Base-by-base conservation (phyloP, 92 coral and sea anemone genomes). In the Siderastrea radians region DNA sequence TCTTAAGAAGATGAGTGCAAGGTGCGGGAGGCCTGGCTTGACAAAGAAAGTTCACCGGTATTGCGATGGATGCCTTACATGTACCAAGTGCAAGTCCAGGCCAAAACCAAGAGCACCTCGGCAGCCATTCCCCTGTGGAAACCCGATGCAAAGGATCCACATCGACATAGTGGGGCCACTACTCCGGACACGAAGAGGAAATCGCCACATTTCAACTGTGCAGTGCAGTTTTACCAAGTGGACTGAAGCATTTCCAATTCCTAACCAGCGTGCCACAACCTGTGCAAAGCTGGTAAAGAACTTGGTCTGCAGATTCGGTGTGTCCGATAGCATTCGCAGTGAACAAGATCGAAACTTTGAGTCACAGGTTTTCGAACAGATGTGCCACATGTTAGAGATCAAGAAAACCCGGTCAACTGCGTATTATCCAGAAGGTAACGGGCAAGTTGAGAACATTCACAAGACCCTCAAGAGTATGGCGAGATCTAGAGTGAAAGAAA, bases 401-500 rank as follows among this genome's bases (percentile, higher is more conserved):
- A 12, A 65, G 19, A 81, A 81, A 51, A 60, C 73, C 6, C 14
- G 74, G 51, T 65, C 85, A 44, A 81, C 85, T 0, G 77, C 84
- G 8, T 64, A 48, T 14, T 46, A 6, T 11, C 69, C 46, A n/a
- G 13, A 81, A 62, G 84, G 94, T 2, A 86, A 91, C 67, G 94
- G 91, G 6, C 88, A 91, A 63, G 58, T 87, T 1, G 89, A 88
- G 82, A 92, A 92, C 68, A 64, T 84, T 10, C 87, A 92, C 60
- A 58, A 80, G 12, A 88, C 92, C 49, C 65, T 92, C 48, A 92
- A 89, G 87, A 85, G 88, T 60, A 71, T 92, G 80, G 83, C 89
- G 60, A 92, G 80, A 78, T 72, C 93, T 64, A 66, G 75, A 58
- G 80, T 88, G n/a, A 92, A 74, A 48, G 75, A 84, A 3, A 45